These are phyloP conservation scores for Chionis minor DNA, from an alignment of 2,113 vertebrate genomes.

Conservation along the genomic window DNA sequence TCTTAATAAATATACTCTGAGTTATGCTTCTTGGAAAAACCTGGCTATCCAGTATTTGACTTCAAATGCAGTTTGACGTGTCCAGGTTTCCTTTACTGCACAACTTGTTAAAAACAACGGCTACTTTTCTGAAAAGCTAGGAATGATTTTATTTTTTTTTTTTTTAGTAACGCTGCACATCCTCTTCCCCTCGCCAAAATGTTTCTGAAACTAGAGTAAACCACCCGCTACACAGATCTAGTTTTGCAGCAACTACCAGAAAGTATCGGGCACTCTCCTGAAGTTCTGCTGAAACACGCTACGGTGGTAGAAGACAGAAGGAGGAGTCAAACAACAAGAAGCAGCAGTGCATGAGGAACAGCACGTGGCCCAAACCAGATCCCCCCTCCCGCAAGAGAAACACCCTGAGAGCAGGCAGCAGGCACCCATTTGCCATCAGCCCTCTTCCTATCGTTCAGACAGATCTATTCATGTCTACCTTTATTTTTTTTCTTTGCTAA, in stretches of 20 bases:
- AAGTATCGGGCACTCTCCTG: not conserved
- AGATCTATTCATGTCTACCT: not conserved
- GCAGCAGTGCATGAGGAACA: not conserved
- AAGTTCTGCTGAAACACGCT: not conserved
- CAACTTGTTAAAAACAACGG: not conserved
- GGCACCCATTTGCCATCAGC: not conserved
- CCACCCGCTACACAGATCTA: not conserved
- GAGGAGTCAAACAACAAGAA: not conserved
- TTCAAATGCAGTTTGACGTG: not conserved
- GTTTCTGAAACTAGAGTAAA: not conserved
- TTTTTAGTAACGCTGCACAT: not conserved
- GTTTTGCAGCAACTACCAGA: not conserved
- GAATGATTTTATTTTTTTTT: not conserved
- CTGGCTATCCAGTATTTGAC: not conserved
- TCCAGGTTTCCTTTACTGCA: not conserved
- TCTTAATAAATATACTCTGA: not conserved
- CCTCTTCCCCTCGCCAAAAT: not conserved
- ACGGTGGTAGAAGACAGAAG: not conserved
- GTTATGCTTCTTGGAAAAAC: not conserved
- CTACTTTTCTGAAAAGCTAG: not conserved
- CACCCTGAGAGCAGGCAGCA: not conserved
- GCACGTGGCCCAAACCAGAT: fast-evolving
- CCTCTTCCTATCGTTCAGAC: not conserved
- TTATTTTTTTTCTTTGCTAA: not conserved
- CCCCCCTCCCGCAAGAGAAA: not conserved